Conservation (phyloP, 2,888 invertebrate genomes). For the Eugnorisma glareosa region DNA sequence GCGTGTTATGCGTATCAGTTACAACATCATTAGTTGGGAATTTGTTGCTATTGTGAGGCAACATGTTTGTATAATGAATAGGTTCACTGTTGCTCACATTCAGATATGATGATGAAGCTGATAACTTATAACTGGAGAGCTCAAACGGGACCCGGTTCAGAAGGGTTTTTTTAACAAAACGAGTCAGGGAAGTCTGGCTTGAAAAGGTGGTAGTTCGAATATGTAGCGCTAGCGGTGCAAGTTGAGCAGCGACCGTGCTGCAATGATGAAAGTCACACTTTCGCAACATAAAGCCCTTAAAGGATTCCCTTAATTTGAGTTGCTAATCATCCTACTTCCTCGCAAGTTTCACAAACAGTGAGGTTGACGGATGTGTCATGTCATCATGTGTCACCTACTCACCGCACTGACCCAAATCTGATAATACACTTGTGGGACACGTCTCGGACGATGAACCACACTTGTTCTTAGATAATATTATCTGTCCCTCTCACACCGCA, state of each 20-base stretch:
- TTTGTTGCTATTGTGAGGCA: neutral
- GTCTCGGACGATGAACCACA: constrained; percentile 67
- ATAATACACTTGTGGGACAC: constrained; percentile 55
- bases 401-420: constrained; percentile 69
- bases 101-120: neutral
- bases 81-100: neutral
- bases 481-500: constrained; percentile 33
- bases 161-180: neutral
- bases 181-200: neutral
- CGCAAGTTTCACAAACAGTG: constrained; percentile 47
- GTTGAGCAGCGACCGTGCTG: neutral
- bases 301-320: constrained; percentile 31
- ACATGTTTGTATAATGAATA: neutral
- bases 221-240: constrained; percentile 1
- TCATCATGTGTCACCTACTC: constrained; percentile 66
- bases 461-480: constrained; percentile 61
- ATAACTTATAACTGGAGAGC: neutral
- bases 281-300: constrained; percentile 10
- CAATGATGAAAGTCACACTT: constrained; percentile 25
- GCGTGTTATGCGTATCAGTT: neutral
- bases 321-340: constrained; percentile 35
- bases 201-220: neutral
- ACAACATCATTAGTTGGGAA: constrained; percentile 12
- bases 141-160: neutral
- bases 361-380: constrained; percentile 66